Percentiles rank a stretch among this genome's conserved stretches.
These are phyloP conservation scores for Bombus waltoni DNA, from an alignment of 1,140 invertebrate genomes.

Conservation along the genomic window DNA sequence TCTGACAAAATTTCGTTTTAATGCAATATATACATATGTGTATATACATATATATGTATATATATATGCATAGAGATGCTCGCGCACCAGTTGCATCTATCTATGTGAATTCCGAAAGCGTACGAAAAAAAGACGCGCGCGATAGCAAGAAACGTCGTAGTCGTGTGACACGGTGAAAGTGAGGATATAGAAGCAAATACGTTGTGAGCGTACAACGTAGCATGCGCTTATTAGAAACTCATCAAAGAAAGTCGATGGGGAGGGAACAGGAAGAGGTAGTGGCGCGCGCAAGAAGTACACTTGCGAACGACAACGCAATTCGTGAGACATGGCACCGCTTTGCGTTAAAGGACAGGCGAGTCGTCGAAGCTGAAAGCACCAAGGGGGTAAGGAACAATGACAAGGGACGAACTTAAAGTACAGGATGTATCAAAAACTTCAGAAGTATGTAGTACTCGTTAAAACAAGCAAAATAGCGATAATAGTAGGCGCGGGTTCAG, in stretches of 20 bases:
- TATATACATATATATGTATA: no score
- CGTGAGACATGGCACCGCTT: constrained; percentile 23
- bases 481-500: not conserved
- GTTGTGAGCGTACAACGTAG: not conserved
- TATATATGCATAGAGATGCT: no score
- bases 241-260: constrained; percentile 13
- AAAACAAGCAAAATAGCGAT: not conserved
- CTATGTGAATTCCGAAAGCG: no score
- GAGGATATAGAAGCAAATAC: constrained; percentile 6
- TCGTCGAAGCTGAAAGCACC: constrained; percentile 50
- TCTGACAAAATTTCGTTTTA: constrained; percentile 16
- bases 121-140: not conserved
- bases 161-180: not conserved
- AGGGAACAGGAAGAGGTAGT: constrained; percentile 36
- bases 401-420: not conserved
- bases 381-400: constrained; percentile 19
- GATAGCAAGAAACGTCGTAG: not conserved
- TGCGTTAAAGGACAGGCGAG: constrained; percentile 20
- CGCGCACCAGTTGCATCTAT: constrained; percentile 13
- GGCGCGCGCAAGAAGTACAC: constrained; percentile 2
- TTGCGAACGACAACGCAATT: constrained; percentile 46
- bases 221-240: constrained; percentile 26
- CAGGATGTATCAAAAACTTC: not conserved
- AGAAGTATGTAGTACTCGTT: not conserved
- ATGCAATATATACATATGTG: not conserved